Conservation (phyloP, 2,888 invertebrate species). For the Abrostola triplasia region DNA sequence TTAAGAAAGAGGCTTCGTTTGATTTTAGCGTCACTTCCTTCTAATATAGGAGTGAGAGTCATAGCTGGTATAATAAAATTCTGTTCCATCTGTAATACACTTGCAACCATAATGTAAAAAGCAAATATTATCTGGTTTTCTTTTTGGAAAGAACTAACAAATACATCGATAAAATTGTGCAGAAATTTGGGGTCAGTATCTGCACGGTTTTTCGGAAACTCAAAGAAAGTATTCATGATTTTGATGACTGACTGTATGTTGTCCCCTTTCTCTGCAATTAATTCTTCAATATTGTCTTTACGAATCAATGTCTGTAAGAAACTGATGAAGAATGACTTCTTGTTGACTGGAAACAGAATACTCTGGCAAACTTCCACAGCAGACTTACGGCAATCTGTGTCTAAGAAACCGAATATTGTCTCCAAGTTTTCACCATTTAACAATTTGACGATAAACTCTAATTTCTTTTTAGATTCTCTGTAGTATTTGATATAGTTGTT, state of each 20-base stretch:
- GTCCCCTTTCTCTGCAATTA: constrained; percentile 81
- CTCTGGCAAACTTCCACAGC: constrained; percentile 72
- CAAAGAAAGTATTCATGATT: constrained; percentile 79
- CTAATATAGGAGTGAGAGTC: constrained; percentile 70
- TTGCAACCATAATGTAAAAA: constrained; percentile 78
- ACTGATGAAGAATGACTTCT: constrained; percentile 74
- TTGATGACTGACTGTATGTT: constrained; percentile 82
- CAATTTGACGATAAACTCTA: constrained; percentile 77
- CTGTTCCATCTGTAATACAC: constrained; percentile 75
- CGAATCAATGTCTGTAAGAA: constrained; percentile 78
- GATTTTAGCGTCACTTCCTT: constrained; percentile 71
- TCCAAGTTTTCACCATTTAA: constrained; percentile 76
- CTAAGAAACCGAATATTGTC: constrained; percentile 74
- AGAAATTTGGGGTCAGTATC: constrained; percentile 69
- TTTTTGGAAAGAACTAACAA: constrained; percentile 74
- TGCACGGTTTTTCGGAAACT: constrained; percentile 72
- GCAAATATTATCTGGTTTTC: constrained; percentile 81
- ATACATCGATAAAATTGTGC: constrained; percentile 76
- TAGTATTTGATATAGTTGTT: constrained; percentile 72
- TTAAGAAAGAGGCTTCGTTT: constrained; percentile 76
- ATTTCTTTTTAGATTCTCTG: constrained; percentile 78
- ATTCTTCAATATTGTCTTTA: constrained; percentile 75
- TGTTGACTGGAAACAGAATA: constrained; percentile 76
- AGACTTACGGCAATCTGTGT: constrained; percentile 65
- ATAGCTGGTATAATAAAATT: constrained; percentile 75